Evolutionary conservation across 2,888 invertebrate genomes (phyloP).

Genomic region (Rosalia funebris): DNA sequence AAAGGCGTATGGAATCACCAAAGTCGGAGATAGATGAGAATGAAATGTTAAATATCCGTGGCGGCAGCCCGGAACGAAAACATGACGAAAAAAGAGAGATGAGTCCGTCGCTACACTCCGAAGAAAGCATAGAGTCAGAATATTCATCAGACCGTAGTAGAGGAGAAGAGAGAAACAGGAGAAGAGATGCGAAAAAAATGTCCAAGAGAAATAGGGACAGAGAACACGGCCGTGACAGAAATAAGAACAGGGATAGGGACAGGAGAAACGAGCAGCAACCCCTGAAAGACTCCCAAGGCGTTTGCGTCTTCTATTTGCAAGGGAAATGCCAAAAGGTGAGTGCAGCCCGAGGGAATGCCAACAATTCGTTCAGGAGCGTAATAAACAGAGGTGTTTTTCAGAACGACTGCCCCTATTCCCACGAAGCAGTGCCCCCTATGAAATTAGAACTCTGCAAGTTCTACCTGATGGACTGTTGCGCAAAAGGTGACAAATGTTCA

Average conservation of each 20-base stretch:
- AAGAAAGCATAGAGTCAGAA: slow-evolving; percentile 69
- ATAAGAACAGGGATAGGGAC: slow-evolving; percentile 63
- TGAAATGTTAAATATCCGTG: slow-evolving; percentile 83
- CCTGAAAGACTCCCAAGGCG: slow-evolving; percentile 74
- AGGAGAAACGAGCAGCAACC: slow-evolving; percentile 62
- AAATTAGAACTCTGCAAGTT: slow-evolving; percentile 97
- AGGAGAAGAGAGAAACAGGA: slow-evolving; percentile 37
- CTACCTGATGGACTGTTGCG: slow-evolving; percentile 94
- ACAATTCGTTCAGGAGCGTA: no score
- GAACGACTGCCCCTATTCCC: slow-evolving; percentile 88
- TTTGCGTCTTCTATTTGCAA: slow-evolving; percentile 88
- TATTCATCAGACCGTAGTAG: slow-evolving; percentile 63
- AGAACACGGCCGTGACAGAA: slow-evolving; percentile 63
- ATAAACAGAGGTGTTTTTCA: slow-evolving; percentile 61
- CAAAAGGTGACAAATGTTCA: slow-evolving; percentile 93
- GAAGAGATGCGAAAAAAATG: slow-evolving; percentile 32
- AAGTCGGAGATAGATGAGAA: slow-evolving; percentile 74
- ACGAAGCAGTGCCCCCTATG: slow-evolving; percentile 82
- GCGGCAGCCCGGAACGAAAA: slow-evolving; percentile 70
- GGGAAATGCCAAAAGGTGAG: slow-evolving; percentile 83
- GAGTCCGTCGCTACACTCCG: slow-evolving; percentile 53
- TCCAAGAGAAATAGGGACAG: slow-evolving; percentile 42
- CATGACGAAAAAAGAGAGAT: slow-evolving; percentile 36
- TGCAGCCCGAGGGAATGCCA: no score
- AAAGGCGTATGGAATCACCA: slow-evolving; percentile 64